A percentile compares a stretch with the other conserved stretches of the same genome.
phyloP scores from a whole-genome alignment of 1,140 invertebrate species.

The Leptestheria dahalacensis region DNA sequence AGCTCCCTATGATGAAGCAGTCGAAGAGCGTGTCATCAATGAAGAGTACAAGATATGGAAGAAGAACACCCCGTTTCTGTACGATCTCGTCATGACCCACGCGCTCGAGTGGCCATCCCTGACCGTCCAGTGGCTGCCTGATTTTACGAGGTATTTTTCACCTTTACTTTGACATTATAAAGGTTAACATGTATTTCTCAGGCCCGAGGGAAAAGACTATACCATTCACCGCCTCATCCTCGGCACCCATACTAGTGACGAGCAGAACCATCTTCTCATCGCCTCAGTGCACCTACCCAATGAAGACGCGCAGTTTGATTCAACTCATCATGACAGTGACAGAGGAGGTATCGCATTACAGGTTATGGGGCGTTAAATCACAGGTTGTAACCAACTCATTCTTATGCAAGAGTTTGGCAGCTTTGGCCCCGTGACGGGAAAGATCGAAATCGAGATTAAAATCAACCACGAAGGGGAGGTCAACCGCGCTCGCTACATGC shows the following conservation, averaged over 20 bases:
- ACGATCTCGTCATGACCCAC: slow-evolving; percentile 93
- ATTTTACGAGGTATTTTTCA: slow-evolving; percentile 59
- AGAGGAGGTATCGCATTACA: slow-evolving; percentile 56
- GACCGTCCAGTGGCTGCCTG: slow-evolving; percentile 97
- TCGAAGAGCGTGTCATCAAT: slow-evolving; percentile 97
- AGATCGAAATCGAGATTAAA: slow-evolving; percentile 99
- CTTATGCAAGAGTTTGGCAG: slow-evolving; percentile 79
- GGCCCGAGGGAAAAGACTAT: slow-evolving; percentile 96
- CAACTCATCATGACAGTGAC: slow-evolving; percentile 96
- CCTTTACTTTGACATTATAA: not conserved
- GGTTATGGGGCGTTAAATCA: no score
- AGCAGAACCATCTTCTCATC: slow-evolving; percentile 97
- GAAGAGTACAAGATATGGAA: slow-evolving; percentile 99
- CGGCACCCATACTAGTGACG: slow-evolving; percentile 98
- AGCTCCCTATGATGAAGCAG: slow-evolving; percentile 63
- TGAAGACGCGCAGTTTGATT: slow-evolving; percentile 97
- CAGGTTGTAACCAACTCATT: not conserved
- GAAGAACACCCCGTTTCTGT: slow-evolving; percentile 94
- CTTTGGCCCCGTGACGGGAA: slow-evolving; percentile 96
- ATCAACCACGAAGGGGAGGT: slow-evolving; percentile 99
- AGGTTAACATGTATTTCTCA: no score
- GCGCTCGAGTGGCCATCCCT: slow-evolving; percentile 93
- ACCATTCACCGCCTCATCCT: slow-evolving; percentile 93
- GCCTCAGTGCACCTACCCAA: slow-evolving; percentile 96
- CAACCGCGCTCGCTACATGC: slow-evolving; percentile 97